A percentile compares a stretch with the other conserved stretches of the same genome.
phyloP scores from a whole-genome alignment of 2,113 vertebrate species.

The Synodontis membranacea region DNA sequence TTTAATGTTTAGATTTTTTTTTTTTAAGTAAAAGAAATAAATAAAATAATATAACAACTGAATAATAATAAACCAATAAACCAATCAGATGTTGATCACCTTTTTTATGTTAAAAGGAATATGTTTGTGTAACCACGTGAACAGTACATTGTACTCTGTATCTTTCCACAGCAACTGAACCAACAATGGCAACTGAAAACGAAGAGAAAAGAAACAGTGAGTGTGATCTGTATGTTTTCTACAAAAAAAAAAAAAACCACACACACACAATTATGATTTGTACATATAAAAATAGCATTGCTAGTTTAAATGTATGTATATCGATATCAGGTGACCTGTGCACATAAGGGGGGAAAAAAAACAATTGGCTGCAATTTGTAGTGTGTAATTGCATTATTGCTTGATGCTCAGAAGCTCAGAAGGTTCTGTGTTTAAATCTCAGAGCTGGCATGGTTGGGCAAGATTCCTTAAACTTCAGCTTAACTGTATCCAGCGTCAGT shows the following conservation, averaged over 20 bases:
- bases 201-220: neutral
- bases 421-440: too few species aligned
- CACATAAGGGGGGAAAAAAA: neutral
- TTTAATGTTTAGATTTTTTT: too few species aligned
- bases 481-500: too few species aligned
- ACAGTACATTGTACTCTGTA: neutral
- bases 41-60: neutral
- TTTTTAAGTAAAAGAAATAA: neutral
- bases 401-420: neutral
- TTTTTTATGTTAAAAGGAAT: neutral
- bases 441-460: too few species aligned
- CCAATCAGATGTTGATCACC: neutral
- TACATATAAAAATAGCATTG: neutral
- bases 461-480: too few species aligned
- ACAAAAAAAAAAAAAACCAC: neutral
- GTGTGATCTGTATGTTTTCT: neutral
- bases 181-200: neutral
- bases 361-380: neutral
- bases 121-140: neutral
- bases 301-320: neutral
- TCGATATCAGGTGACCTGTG: neutral
- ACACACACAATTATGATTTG: neutral
- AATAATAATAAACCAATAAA: neutral
- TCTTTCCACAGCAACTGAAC: neutral
- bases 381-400: neutral